These are phyloP conservation scores for Nasua narica DNA, from an alignment of 2,797 vertebrate genomes.

Conservation along the genomic window DNA sequence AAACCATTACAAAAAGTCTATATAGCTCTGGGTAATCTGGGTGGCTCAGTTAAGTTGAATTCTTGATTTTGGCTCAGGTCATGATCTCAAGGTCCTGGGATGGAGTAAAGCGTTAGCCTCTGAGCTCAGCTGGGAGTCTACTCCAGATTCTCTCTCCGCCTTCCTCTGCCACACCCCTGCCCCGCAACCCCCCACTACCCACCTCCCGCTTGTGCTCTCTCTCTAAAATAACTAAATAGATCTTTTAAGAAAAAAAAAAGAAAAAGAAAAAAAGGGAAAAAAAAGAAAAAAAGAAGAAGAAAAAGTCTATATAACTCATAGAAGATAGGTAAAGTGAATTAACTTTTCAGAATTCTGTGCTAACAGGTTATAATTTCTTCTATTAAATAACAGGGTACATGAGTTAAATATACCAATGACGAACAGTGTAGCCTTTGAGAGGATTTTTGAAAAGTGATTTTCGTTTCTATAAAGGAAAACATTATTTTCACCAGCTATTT, in stretches of 20 bases:
- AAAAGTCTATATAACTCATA: neutral
- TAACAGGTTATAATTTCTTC: neutral
- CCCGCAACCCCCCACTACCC: too few relatives aligned
- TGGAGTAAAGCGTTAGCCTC: neutral
- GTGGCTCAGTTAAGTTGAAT: neutral
- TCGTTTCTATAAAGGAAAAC: neutral
- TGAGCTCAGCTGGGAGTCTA: neutral
- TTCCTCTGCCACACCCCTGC: too few relatives aligned
- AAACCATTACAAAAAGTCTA: neutral
- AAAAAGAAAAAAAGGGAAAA: too few relatives aligned
- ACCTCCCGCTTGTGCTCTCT: neutral
- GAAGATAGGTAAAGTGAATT: neutral
- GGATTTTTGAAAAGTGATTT: neutral
- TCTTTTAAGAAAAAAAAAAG: too few relatives aligned
- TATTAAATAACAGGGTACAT: neutral
- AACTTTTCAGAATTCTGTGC: neutral
- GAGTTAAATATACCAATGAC: neutral
- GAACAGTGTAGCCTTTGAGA: neutral
- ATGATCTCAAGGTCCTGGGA: neutral
- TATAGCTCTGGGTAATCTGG: neutral
- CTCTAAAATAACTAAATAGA: neutral
- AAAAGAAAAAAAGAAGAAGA: too few relatives aligned
- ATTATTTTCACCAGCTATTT: neutral
- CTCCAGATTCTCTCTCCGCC: neutral
- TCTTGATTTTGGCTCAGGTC: neutral